phyloP scores from a whole-genome alignment of 2,888 invertebrate species.

The Gastracanthus pulcherrimus region DNA sequence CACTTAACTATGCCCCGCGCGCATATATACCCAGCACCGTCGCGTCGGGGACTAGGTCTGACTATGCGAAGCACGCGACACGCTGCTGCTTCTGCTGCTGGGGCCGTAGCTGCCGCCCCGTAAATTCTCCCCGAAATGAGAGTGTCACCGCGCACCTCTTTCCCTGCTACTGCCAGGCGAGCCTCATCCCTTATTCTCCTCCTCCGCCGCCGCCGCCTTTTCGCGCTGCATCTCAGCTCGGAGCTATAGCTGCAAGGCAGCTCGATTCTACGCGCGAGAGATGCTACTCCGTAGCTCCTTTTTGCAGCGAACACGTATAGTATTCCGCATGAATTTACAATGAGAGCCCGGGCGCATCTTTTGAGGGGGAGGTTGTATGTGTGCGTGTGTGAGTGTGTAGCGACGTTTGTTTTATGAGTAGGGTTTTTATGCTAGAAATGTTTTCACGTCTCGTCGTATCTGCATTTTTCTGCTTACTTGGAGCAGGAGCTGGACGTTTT shows the following conservation, averaged over 20 bases:
- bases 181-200: constrained; percentile 49
- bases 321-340: constrained; percentile 71
- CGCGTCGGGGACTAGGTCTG: constrained; percentile 70
- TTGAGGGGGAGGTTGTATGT: too few species aligned
- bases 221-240: constrained; percentile 15
- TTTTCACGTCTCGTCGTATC: constrained; percentile 58
- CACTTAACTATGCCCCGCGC: constrained; percentile 31
- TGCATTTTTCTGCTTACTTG: constrained; percentile 53
- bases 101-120: constrained; percentile 74
- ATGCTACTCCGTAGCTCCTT: constrained; percentile 37
- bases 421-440: too few species aligned
- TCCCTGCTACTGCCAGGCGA: constrained; percentile 56
- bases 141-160: constrained; percentile 73
- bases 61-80: constrained; percentile 76
- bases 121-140: constrained; percentile 77
- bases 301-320: constrained; percentile 59
- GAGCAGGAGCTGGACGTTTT: background rate
- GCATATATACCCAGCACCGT: constrained; percentile 8
- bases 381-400: constrained; percentile 36
- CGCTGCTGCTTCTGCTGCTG: too few species aligned
- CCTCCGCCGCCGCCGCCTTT: constrained; percentile 7
- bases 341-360: constrained; percentile 63
- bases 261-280: constrained; percentile 45
- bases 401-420: constrained; percentile 42
- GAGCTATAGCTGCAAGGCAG: constrained; percentile 22